These are phyloP conservation scores for Rhizomys pruinosus DNA, from an alignment of 2,113 vertebrate species.

Conservation along the genomic window DNA sequence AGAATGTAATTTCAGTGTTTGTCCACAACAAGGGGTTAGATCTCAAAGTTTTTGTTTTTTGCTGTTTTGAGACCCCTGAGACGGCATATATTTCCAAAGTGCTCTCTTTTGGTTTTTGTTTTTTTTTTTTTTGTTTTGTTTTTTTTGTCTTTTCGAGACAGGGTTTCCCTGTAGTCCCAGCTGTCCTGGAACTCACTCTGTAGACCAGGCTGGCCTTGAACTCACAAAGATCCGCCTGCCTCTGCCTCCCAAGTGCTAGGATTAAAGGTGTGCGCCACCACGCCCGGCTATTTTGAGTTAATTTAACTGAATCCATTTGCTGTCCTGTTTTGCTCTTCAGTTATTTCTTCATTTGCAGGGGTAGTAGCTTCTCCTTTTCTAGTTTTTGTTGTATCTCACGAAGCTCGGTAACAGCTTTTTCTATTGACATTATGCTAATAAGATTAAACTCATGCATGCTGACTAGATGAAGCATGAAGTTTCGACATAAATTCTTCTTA, in stretches of 20 bases:
- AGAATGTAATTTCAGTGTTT: conserved; percentile 85
- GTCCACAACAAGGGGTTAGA: conserved; percentile 79
- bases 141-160: too few species aligned
- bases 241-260: too few species aligned
- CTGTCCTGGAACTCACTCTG: too few species aligned
- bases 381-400: conserved; percentile 92
- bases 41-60: conserved; percentile 91
- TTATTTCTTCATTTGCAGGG: conserved; percentile 82
- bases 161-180: too few species aligned
- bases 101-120: too few species aligned
- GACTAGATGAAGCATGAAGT: conserved; percentile 98
- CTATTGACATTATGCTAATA: conserved; percentile 97
- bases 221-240: too few species aligned
- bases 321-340: conserved; percentile 85
- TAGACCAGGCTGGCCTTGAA: too few species aligned
- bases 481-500: conserved; percentile 97
- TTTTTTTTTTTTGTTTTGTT: too few species aligned
- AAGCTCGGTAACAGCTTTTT: conserved; percentile 95
- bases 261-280: too few species aligned
- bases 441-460: conserved; percentile 99
- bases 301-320: conserved; percentile 87
- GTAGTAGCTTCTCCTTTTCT: conserved; percentile 86
- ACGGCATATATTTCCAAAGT: conserved; percentile 85
- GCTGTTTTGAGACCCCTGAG: conserved; percentile 89
- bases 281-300: too few species aligned